phyloP scores from a whole-genome alignment of 2,888 invertebrate species.

The Slavum lentiscoides region DNA sequence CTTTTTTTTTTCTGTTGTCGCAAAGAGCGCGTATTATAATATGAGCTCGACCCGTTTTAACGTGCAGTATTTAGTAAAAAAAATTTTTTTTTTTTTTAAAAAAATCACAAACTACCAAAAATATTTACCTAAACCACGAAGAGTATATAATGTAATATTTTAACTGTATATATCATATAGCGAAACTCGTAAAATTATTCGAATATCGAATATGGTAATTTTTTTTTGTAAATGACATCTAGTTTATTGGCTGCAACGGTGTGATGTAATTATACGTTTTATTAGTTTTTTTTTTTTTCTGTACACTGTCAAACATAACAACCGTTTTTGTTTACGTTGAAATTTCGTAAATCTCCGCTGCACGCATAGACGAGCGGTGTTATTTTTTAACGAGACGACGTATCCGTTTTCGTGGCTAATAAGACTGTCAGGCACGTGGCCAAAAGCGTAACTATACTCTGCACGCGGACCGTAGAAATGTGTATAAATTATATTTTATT shows the following conservation, averaged over 20 bases:
- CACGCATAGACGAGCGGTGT: neutral
- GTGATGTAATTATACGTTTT: conserved; percentile 8
- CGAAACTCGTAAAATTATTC: conserved; percentile 10
- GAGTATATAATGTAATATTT: neutral
- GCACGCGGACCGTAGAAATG: neutral
- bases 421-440: conserved; percentile 19
- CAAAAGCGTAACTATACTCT: neutral
- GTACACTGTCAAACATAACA: neutral
- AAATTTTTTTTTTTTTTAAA: too few species aligned
- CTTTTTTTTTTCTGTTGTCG: too few species aligned
- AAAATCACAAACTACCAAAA: too few species aligned
- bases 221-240: neutral
- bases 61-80: too few species aligned
- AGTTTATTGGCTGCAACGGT: conserved; percentile 1
- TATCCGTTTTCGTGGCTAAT: neutral
- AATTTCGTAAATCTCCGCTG: neutral
- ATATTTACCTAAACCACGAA: neutral
- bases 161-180: neutral
- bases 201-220: conserved; percentile 14
- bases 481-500: conserved; percentile 15
- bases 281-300: neutral
- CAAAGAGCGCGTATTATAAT: too few species aligned
- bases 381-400: neutral
- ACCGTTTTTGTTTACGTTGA: conserved; percentile 1
- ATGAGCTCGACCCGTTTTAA: too few species aligned